Evolutionary conservation across 2,113 vertebrate genomes (phyloP).

Genomic region (Chaetodon auriga): DNA sequence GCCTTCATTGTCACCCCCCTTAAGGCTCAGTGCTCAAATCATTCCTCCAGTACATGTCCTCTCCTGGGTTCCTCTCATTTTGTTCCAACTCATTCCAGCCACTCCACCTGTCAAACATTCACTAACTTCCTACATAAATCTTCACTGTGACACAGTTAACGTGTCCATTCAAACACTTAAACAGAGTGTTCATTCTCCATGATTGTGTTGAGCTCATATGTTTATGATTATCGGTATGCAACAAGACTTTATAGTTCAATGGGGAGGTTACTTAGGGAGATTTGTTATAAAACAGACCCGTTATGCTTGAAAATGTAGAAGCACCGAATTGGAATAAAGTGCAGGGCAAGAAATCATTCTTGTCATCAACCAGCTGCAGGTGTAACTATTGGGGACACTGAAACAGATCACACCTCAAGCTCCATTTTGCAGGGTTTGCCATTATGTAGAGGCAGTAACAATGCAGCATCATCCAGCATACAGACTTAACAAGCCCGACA

Average conservation of each 20-base stretch:
- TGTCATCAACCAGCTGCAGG: background rate
- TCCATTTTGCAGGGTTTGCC: slow-evolving; percentile 3
- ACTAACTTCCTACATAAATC: slow-evolving; percentile 40
- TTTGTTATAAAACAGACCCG: background rate
- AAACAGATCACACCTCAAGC: background rate
- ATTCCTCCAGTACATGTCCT: slow-evolving; percentile 45
- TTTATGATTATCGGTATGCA: background rate
- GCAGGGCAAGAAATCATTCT: background rate
- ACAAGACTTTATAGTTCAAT: background rate
- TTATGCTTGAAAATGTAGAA: background rate
- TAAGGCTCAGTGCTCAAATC: slow-evolving; percentile 48
- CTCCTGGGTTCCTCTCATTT: slow-evolving; percentile 26
- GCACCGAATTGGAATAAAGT: background rate
- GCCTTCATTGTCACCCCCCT: slow-evolving; percentile 48
- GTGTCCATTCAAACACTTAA: background rate
- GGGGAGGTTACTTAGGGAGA: background rate
- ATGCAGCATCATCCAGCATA: background rate
- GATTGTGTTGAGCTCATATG: background rate
- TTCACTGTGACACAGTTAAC: slow-evolving; percentile 18
- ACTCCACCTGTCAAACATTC: slow-evolving; percentile 40
- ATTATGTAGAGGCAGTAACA: background rate
- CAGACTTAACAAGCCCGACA: background rate
- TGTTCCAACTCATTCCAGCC: slow-evolving; percentile 44
- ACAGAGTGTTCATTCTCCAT: background rate
- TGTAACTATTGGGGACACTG: background rate